Conservation (phyloP, 2,797 vertebrate species). For the Macrochelys suwanniensis region DNA sequence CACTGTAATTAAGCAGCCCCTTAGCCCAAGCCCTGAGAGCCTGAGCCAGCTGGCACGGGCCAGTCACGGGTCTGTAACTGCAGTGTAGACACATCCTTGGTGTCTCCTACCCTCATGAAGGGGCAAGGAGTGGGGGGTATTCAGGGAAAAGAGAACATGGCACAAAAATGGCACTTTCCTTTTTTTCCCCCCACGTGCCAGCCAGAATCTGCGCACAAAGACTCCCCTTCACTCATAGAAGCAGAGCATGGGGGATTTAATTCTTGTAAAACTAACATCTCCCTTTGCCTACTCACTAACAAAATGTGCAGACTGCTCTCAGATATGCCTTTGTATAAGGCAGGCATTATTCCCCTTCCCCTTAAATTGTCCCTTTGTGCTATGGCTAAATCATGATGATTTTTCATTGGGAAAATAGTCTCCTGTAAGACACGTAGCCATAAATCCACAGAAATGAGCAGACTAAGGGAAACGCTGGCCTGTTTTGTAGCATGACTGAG, state of each 20-base stretch:
- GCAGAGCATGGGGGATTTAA: slow-evolving; percentile 37
- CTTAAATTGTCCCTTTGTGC: slow-evolving; percentile 76
- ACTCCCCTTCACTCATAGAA: background rate
- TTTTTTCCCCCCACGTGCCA: background rate
- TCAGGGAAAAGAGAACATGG: background rate
- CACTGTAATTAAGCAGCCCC: background rate
- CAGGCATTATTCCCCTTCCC: slow-evolving; percentile 69
- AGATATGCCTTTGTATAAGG: slow-evolving; percentile 72
- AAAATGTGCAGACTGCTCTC: slow-evolving; percentile 37
- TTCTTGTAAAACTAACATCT: slow-evolving; percentile 44
- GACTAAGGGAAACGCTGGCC: slow-evolving; percentile 56
- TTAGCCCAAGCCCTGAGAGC: background rate
- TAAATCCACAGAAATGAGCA: slow-evolving; percentile 49
- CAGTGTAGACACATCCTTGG: background rate
- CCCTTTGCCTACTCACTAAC: slow-evolving; percentile 63
- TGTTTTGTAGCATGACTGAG: slow-evolving; percentile 67
- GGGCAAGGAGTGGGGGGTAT: background rate
- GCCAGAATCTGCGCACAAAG: slow-evolving; percentile 18
- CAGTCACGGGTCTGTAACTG: background rate
- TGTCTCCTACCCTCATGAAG: background rate
- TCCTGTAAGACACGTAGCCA: slow-evolving; percentile 60
- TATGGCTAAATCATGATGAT: slow-evolving; percentile 66
- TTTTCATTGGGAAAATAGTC: slow-evolving; percentile 73
- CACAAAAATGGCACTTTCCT: background rate
- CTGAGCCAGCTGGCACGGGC: background rate